Conservation (phyloP, 23 tunicate genomes). For the Ascidia mentula region DNA sequence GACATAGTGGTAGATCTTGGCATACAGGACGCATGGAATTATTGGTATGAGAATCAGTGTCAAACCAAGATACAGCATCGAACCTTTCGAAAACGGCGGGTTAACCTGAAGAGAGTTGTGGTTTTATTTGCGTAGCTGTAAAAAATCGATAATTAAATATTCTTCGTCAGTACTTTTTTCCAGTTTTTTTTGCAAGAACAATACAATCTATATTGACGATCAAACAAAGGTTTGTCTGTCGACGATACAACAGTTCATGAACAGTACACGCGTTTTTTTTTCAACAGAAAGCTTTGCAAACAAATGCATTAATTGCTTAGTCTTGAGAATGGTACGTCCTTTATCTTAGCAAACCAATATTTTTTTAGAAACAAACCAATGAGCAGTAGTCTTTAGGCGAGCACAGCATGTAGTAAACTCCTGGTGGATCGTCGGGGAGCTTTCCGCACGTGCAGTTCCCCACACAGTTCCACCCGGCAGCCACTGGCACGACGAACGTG, state of each 20-base stretch:
- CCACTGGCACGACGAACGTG: slow-evolving; percentile 72
- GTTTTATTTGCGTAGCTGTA: background rate
- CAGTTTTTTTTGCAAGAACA: too few species aligned
- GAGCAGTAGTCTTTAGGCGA: slow-evolving; percentile 58
- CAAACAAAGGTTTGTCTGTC: too few species aligned
- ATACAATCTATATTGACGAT: too few species aligned
- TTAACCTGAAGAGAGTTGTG: slow-evolving; percentile 38
- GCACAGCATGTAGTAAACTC: slow-evolving; percentile 81
- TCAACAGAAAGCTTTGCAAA: background rate
- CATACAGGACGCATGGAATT: slow-evolving; percentile 67
- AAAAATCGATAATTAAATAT: too few species aligned
- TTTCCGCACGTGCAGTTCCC: slow-evolving; percentile 40
- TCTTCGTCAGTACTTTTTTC: too few species aligned
- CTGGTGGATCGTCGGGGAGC: slow-evolving; percentile 37
- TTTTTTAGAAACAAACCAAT: slow-evolving; percentile 13
- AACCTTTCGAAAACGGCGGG: slow-evolving; percentile 81
- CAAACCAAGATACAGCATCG: slow-evolving; percentile 72
- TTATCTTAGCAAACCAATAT: background rate
- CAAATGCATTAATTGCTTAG: background rate
- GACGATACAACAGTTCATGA: background rate
- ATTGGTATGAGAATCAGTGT: slow-evolving; percentile 62
- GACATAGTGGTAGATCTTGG: slow-evolving; percentile 47
- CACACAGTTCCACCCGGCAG: slow-evolving; percentile 71
- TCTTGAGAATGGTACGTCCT: background rate
- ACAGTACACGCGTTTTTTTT: slow-evolving; percentile 2